Evolutionary conservation across 2,113 vertebrate genomes (phyloP).

Genomic region (Apaloderma vittatum): DNA sequence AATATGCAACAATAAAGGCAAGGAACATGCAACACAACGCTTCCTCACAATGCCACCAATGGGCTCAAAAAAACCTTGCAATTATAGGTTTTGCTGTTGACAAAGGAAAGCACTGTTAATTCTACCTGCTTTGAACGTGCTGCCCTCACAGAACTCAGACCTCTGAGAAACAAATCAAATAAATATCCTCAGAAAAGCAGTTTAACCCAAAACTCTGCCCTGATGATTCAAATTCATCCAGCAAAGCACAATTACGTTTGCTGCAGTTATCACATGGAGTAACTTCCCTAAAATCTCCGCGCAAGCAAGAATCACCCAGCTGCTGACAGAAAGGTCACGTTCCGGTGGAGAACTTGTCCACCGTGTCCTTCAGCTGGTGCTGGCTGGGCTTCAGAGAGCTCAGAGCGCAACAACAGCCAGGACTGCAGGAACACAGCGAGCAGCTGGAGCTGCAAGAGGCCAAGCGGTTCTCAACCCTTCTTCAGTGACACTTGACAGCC

Average conservation of each 20-base stretch:
- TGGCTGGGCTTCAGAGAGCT: background rate
- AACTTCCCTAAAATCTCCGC: background rate
- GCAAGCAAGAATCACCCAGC: background rate
- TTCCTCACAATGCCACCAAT: background rate
- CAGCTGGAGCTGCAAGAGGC: background rate
- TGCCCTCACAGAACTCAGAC: background rate
- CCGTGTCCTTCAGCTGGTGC: background rate
- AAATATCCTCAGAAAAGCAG: background rate
- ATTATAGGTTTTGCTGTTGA: background rate
- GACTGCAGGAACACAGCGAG: accelerated
- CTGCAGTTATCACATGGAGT: background rate
- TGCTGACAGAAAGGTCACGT: background rate
- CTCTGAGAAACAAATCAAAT: background rate
- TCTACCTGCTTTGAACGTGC: background rate
- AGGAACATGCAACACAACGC: background rate
- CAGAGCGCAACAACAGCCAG: background rate
- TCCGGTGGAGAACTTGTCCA: background rate
- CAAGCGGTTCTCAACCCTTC: background rate
- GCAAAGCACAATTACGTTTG: background rate
- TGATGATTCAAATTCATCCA: background rate
- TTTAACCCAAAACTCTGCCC: background rate
- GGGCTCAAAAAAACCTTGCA: background rate
- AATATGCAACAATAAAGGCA: background rate
- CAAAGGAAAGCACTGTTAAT: background rate
- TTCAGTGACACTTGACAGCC: background rate